Evolutionary conservation across 2,797 vertebrate species (phyloP).

Genomic region (Eulemur coronatus): DNA sequence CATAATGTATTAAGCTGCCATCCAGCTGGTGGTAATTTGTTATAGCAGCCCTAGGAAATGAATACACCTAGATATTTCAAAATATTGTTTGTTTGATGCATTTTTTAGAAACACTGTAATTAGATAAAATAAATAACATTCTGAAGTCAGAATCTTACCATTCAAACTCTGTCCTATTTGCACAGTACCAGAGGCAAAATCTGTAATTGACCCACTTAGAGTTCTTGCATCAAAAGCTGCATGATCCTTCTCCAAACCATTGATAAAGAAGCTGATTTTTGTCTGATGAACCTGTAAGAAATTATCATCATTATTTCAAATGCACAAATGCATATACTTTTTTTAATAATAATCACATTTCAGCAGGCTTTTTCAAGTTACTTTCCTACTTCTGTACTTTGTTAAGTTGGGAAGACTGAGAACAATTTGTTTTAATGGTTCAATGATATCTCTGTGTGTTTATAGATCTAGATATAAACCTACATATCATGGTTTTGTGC

Average conservation of each 20-base stretch:
- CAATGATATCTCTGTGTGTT: background rate
- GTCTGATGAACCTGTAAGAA: slow-evolving; percentile 89
- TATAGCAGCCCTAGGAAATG: background rate
- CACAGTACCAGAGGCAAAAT: slow-evolving; percentile 82
- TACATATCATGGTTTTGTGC: background rate
- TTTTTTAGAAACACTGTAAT: background rate
- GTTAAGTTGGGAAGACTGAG: background rate
- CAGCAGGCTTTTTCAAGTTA: background rate
- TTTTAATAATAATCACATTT: background rate
- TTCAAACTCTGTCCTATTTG: slow-evolving; percentile 90
- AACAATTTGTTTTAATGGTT: background rate
- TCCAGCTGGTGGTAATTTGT: background rate
- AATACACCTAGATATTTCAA: background rate
- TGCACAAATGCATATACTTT: background rate
- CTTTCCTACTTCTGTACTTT: background rate
- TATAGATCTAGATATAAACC: background rate
- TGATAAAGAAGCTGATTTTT: slow-evolving; percentile 91
- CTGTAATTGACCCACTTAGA: slow-evolving; percentile 84
- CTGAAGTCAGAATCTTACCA: slow-evolving; percentile 84
- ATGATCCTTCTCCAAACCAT: slow-evolving; percentile 92
- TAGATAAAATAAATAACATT: background rate
- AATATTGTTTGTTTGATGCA: background rate
- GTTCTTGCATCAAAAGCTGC: slow-evolving; percentile 90
- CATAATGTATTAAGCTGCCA: background rate
- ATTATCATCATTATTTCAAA: slow-evolving; percentile 2